Evolutionary conservation across 2,888 invertebrate species (phyloP), one percentile per base, ranked within the genome.

Genomic region (Hypomecis punctinalis): DNA sequence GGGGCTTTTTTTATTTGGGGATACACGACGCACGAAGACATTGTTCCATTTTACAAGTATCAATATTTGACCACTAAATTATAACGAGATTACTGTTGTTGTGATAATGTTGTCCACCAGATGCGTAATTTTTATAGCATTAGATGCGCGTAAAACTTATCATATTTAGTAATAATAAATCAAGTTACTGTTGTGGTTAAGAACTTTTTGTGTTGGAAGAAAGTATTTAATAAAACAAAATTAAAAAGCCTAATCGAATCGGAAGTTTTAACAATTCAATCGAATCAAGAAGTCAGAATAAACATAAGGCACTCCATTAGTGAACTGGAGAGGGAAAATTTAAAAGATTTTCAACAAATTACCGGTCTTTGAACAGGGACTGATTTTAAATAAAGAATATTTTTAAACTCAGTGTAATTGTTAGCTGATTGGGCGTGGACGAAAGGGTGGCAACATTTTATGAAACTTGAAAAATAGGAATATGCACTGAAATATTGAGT

Each of bases 331-430:
- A 68, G 73, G 78, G 74, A 81, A 86, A 84, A 81, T 89, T 87
- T 82, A 80, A 84, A 88, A 88, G 88, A 88, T 88, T 84, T 89
- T 85, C 78, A 82, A 89, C 88, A 86, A 91, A 91, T 91, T 91
- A 88, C 88, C 86, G 84, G 85, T 86, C 83, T 82, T 78, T 76
- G 77, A 77, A 78, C 70, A 78, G 66, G 69, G 69, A 71, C 66
- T 66, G 70, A 69, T 83, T 83, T 88, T 86, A 86, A 87, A 86
- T 84, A 89, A 89, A 85, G 82, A 81, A 81, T 80, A 81, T 81
- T 80, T 84, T 80, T 43, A 80, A 89, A 90, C 85, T 88, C 84
- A 71, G 80, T 84, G 90, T 92, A 91, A 92, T 92, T 92, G 91
- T 89, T 90, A 81, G 82, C 74, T 57, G 71, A 78, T 71, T 61